Percentiles rank a stretch among this genome's conserved stretches.
Evolutionary conservation across 2,113 vertebrate species (phyloP).

Genomic region (Phyllostomus discolor): DNA sequence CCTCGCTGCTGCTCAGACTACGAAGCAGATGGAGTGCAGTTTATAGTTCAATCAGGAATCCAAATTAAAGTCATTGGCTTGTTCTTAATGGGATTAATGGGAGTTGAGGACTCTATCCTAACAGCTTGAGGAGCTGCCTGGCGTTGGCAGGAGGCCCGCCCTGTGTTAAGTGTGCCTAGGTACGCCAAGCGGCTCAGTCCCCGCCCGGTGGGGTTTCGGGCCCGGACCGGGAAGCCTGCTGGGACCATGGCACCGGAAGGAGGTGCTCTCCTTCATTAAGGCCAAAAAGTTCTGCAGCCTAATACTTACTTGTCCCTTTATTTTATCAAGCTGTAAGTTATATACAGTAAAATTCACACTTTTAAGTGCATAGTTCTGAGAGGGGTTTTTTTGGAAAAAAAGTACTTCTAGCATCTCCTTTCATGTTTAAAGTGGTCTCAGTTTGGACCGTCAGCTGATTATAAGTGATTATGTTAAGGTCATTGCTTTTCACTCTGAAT

Average conservation of each 20-base stretch:
- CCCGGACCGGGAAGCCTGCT: not conserved
- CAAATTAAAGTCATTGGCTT: slow-evolving; percentile 73
- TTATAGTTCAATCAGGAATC: slow-evolving; percentile 71
- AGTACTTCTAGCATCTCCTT: not conserved
- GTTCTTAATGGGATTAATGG: slow-evolving; percentile 78
- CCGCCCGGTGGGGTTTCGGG: not conserved
- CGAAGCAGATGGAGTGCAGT: slow-evolving; percentile 76
- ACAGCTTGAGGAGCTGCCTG: slow-evolving; percentile 62
- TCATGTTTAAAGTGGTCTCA: not conserved
- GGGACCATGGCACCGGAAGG: not conserved
- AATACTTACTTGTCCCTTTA: not conserved
- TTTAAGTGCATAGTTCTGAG: not conserved
- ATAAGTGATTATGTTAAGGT: not conserved
- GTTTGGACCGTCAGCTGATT: not conserved
- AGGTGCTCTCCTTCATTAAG: not conserved
- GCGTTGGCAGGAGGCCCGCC: slow-evolving; percentile 27
- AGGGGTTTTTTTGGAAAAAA: not conserved
- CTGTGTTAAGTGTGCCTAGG: slow-evolving; percentile 53
- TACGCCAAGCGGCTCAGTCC: not conserved
- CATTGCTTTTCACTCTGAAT: not conserved
- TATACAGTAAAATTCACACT: not conserved
- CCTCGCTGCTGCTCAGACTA: slow-evolving; percentile 41
- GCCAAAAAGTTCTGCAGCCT: not conserved
- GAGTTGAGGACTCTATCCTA: slow-evolving; percentile 71
- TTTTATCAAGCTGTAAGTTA: not conserved